Percentiles rank a stretch among this genome's conserved stretches.
Conservation (phyloP, 2,113 vertebrate species). For the Axis porcinus region DNA sequence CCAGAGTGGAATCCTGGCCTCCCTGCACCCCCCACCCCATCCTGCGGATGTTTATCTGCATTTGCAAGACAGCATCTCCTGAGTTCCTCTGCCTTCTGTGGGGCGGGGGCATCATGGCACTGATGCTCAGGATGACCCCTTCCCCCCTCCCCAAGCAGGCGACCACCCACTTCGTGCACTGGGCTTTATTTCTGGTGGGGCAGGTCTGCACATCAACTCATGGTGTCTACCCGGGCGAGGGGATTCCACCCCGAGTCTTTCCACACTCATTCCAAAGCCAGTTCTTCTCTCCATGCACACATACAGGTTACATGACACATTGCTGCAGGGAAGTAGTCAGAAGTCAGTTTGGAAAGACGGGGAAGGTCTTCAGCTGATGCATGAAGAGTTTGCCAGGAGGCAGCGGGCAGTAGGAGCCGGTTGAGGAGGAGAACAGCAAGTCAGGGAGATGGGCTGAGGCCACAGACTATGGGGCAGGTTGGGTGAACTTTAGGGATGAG, state of each 20-base stretch:
- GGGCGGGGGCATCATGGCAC: neutral
- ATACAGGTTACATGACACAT: neutral
- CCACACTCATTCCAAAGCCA: neutral
- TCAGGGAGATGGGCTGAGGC: neutral
- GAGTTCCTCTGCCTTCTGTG: neutral
- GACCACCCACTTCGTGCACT: rapidly evolving
- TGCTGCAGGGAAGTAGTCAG: neutral
- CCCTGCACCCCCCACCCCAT: rapidly evolving
- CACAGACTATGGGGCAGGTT: neutral
- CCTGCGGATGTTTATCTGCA: neutral
- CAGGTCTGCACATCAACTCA: rapidly evolving
- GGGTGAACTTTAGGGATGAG: neutral
- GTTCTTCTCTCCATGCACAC: neutral
- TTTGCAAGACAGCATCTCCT: neutral
- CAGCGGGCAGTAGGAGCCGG: rapidly evolving
- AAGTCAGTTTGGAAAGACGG: neutral
- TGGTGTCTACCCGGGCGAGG: rapidly evolving
- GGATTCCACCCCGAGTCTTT: neutral
- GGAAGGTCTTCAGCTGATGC: neutral
- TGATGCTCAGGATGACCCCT: neutral
- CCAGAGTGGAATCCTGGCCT: neutral
- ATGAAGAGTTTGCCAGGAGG: neutral
- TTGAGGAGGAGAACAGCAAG: neutral
- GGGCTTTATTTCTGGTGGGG: rapidly evolving
- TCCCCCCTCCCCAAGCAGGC: too few relatives aligned